Evolutionary conservation across 2,113 vertebrate species (phyloP).

Genomic region (Phaetusa simplex): DNA sequence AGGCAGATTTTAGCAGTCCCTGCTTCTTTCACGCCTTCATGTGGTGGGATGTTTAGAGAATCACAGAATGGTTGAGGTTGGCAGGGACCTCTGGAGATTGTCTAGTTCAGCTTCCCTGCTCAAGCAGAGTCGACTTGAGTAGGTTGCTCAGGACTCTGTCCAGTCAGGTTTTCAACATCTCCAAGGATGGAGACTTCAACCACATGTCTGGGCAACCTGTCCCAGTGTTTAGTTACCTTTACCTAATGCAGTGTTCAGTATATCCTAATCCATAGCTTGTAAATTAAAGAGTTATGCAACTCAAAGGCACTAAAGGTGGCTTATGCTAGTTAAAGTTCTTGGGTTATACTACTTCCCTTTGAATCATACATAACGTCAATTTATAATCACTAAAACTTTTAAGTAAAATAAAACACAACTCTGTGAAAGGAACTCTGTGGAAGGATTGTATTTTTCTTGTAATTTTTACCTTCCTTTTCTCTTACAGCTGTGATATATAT

Average conservation of each 20-base stretch:
- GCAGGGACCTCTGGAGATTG: neutral
- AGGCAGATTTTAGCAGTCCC: neutral
- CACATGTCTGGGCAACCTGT: neutral
- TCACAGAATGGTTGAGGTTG: neutral
- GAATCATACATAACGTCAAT: neutral
- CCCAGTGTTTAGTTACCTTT: neutral
- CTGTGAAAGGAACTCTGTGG: neutral
- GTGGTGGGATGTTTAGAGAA: neutral
- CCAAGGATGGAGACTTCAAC: neutral
- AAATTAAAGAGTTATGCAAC: neutral
- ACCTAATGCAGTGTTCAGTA: fast-evolving
- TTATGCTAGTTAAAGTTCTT: neutral
- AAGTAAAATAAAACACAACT: neutral
- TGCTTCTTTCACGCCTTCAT: neutral
- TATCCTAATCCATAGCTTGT: neutral
- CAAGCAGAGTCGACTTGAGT: neutral
- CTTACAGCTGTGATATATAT: neutral
- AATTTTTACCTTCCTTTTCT: neutral
- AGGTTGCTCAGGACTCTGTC: neutral
- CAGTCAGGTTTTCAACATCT: neutral
- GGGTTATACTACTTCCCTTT: neutral
- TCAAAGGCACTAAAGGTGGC: neutral
- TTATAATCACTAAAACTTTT: neutral
- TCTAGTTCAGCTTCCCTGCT: neutral
- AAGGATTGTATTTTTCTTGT: neutral